Evolutionary conservation across 2,797 vertebrate species (phyloP), one percentile per base, ranked within the genome.

Genomic region (Semaprochilodus insignis): DNA sequence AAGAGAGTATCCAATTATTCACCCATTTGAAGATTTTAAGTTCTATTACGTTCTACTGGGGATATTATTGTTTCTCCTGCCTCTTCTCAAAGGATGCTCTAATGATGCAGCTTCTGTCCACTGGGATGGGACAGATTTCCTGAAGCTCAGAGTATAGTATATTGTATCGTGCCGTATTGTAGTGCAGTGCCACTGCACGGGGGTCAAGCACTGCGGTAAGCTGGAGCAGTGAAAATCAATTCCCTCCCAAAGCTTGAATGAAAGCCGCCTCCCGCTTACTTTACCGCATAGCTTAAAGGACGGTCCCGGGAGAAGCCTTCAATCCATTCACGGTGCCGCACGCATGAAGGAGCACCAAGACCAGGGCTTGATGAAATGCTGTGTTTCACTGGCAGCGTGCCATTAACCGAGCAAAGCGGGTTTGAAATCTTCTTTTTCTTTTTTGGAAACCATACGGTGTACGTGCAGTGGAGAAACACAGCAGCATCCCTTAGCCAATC

Each of bases 291-390:
- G 66, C 67, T 81, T 78, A 51, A 67, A 48, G 81, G 78, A 36
- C 77, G 13, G 44, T 60, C 74, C 79, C 77, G 0, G 16, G 71
- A 67, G 83, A 80, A 76, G 77, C 44, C 7, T 16, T n/a, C 25
- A 57, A 73, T 85, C 36, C 83, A 77, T 85, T 81, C 44, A 57
- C 44, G 77, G 59, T 82, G 71, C 67, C 51, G 74, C 71, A 83
- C 62, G 71, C 36, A 66, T 81, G 34, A 81, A 83, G 57, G 51
- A 65, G 74, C 67, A 77, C 66, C 27, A 74, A 74, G 70, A 77
- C 66, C 57, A 34, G 25, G 59, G 69, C 59, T 23, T 55, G 48
- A 84, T 44, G n/a, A 54, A 67, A 84, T 70, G 55, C 51, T 36
- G 78, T 60, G 55, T 70, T 80, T 78, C 54, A 73, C 21, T 74